Conservation (phyloP, 2,797 vertebrate species). For the Halcyon leucocephala region DNA sequence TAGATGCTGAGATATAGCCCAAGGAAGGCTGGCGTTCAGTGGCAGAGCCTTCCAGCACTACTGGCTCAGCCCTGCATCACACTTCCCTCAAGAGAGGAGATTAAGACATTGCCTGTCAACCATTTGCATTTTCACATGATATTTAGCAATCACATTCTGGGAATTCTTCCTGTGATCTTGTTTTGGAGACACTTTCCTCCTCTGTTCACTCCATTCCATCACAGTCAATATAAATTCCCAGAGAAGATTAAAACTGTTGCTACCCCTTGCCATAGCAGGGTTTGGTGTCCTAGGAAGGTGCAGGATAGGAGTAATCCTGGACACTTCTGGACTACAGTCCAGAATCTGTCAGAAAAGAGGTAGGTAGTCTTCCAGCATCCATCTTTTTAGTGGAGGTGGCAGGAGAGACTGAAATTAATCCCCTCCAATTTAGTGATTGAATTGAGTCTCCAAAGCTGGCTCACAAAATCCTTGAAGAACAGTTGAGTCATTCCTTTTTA, state of each 20-base stretch:
- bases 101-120: background rate
- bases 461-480: background rate
- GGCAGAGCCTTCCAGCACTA: background rate
- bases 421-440: constrained; percentile 35
- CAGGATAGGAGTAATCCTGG: background rate
- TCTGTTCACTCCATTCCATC: background rate
- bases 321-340: background rate
- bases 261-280: background rate
- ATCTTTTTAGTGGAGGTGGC: background rate
- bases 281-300: background rate
- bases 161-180: background rate
- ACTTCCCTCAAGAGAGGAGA: background rate
- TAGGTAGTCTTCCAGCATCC: constrained; percentile 14
- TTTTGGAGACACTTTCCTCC: background rate
- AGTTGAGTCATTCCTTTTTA: constrained; percentile 38
- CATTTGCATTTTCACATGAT: background rate
- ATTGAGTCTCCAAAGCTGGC: constrained; percentile 18
- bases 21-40: background rate
- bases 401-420: constrained; percentile 7
- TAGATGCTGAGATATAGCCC: background rate
- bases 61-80: background rate
- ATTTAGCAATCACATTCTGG: background rate
- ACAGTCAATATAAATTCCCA: background rate
- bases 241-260: background rate
- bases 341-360: background rate